Evolutionary conservation across 2,888 invertebrate species (phyloP), one percentile per base, ranked within the genome.

Genomic region (Galerucella pusilla): DNA sequence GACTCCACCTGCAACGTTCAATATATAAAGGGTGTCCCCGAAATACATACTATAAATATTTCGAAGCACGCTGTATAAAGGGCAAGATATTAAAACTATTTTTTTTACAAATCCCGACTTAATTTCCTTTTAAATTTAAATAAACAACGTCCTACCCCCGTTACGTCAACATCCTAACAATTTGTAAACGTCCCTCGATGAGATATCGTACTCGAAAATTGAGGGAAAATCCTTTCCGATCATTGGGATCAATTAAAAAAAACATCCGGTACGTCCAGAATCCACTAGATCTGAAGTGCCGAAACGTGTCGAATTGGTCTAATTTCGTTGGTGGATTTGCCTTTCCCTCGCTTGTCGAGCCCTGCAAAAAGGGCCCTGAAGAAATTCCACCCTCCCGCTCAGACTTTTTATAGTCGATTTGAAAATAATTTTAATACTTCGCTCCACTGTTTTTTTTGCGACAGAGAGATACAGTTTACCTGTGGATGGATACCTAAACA

Each of bases 241-340:
- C 72, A 57, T 65, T 67, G 70, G 68, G 71, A 74, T 75, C 77
- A 77, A 71, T 78, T 78, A 76, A 70, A 76, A 42, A 76, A 74
- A 78, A 78, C 72, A 76, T 76, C 75, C 74, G 75, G 74, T 60
- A 61, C 64, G 66, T 57, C 66, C 59, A 6, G 46, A 66, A 49
- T 66, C 52, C 68, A 68, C 69, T 71, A 74, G 64, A 73, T 77
- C 74, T 77, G 75, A 77, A 77, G 77, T 71, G 60, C 72, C 75
- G 77, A 73, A 75, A 73, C 77, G 77, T 78, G 77, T 68, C 66
- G 70, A 73, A 78, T 78, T 74, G 72, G 74, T 72, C 70, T 76
- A 78, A 78, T 78, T 68, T 57, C 10, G 60, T 54, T 59, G 68
- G 54, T 57, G 68, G 57, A 65, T 74, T 77, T 75, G 75, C 75